Conservation (phyloP, 2,888 invertebrate genomes). For the Eurytoma adleriae region DNA sequence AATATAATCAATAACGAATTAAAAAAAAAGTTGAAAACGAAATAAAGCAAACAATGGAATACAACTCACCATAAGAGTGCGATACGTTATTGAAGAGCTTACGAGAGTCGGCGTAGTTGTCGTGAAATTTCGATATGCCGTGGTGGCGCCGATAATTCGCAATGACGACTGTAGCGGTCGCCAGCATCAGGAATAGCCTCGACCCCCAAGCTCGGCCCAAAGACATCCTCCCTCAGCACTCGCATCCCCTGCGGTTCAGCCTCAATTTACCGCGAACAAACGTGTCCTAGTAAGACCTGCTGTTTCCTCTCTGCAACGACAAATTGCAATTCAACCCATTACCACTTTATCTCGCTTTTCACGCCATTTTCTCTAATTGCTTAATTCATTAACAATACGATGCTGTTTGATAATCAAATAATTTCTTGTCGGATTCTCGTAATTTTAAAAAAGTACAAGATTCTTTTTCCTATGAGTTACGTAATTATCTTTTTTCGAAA, state of each 20-base stretch:
- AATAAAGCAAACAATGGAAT: neutral
- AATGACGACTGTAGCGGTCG: conserved; percentile 70
- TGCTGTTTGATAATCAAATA: too few species aligned
- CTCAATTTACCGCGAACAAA: conserved; percentile 52
- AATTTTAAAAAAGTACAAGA: too few species aligned
- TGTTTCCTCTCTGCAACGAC: neutral
- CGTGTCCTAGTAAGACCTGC: neutral
- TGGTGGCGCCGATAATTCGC: conserved; percentile 68
- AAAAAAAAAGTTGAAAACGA: neutral
- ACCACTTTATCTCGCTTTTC: too few species aligned
- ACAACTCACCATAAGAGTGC: conserved; percentile 31
- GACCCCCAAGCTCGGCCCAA: conserved; percentile 71
- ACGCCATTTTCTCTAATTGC: too few species aligned
- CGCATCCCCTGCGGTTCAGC: conserved; percentile 68
- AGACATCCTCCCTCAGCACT: conserved; percentile 69
- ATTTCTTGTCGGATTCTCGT: too few species aligned
- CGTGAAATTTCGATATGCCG: conserved; percentile 23
- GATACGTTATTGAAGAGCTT: conserved; percentile 39
- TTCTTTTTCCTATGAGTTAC: too few species aligned
- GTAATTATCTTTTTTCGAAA: too few species aligned
- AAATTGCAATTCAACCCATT: conserved; percentile 1
- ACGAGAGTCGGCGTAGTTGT: conserved; percentile 22
- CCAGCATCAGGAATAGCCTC: conserved; percentile 70
- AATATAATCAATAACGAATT: too few species aligned
- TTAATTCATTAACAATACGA: too few species aligned